These are phyloP conservation scores for Thalpophila matura DNA, from an alignment of 2,888 invertebrate genomes.

Conservation along the genomic window DNA sequence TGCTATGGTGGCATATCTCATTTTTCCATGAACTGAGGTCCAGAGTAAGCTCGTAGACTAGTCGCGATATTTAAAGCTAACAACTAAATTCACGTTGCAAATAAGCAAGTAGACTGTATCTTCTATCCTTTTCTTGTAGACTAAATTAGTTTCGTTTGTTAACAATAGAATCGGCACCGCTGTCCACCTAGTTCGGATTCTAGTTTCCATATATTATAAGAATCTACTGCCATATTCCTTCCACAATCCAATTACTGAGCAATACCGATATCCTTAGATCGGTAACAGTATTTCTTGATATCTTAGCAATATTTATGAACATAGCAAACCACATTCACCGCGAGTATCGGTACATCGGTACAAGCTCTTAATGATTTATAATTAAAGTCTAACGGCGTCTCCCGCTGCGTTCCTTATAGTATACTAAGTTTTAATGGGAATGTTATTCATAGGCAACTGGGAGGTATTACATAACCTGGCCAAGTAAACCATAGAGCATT, in stretches of 20 bases:
- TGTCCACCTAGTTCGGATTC: no score
- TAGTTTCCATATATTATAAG: no score
- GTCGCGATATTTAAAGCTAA: no score
- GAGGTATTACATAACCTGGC: neutral
- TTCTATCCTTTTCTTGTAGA: no score
- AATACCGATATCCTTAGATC: constrained; percentile 18
- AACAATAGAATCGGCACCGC: no score
- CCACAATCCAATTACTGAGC: constrained; percentile 29
- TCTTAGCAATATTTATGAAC: constrained; percentile 48
- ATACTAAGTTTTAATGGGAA: neutral
- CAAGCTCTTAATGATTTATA: constrained; percentile 53
- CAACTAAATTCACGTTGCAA: no score
- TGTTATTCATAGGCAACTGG: neutral
- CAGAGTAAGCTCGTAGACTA: no score
- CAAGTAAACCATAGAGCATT: no score
- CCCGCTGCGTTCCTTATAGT: constrained; percentile 36
- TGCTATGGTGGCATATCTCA: no score
- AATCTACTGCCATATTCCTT: constrained; percentile 1
- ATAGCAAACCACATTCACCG: constrained; percentile 40
- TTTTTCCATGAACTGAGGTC: no score
- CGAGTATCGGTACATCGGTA: constrained; percentile 19
- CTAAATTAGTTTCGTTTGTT: no score
- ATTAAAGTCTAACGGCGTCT: constrained; percentile 48
- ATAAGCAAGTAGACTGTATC: no score
- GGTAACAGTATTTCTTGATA: constrained; percentile 4